Percentiles rank a stretch among this genome's conserved stretches.
These are phyloP conservation scores for Luffia ferchaultella DNA, from an alignment of 2,888 invertebrate genomes.

Conservation along the genomic window DNA sequence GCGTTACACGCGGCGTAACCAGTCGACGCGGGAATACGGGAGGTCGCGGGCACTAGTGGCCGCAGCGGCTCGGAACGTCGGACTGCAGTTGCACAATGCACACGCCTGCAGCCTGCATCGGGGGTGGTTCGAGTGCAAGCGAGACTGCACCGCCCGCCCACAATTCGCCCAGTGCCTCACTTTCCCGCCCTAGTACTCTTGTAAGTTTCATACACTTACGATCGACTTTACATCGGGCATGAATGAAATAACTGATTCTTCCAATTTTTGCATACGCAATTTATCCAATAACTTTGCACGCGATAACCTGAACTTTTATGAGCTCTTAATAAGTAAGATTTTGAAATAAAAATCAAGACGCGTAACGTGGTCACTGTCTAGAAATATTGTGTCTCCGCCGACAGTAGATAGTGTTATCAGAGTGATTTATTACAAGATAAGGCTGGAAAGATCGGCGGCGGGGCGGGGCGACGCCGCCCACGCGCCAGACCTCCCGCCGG, in stretches of 20 bases:
- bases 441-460: conserved; percentile 20
- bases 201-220: conserved; percentile 1
- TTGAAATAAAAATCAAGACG: too few species aligned
- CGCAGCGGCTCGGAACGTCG: conserved; percentile 33
- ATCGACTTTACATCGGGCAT: conserved; percentile 20
- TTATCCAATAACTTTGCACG: conserved; percentile 3
- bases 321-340: too few species aligned
- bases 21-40: conserved; percentile 25
- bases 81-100: conserved; percentile 41
- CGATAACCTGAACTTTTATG: conserved; percentile 2
- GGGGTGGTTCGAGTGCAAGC: conserved; percentile 63
- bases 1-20: conserved; percentile 60
- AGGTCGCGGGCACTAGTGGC: conserved; percentile 38
- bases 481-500: conserved; percentile 24
- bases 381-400: conserved; percentile 10
- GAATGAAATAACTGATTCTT: conserved; percentile 11
- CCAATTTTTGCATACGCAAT: conserved; percentile 10
- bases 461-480: conserved; percentile 29
- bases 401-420: background rate
- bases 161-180: conserved; percentile 58
- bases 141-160: conserved; percentile 59
- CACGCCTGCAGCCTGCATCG: conserved; percentile 24
- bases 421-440: conserved; percentile 13
- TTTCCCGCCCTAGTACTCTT: conserved; percentile 54
- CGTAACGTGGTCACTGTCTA: too few species aligned